A percentile compares a stretch with the other conserved stretches of the same genome.
Conservation (phyloP, 1,140 invertebrate genomes). For the Leptestheria dahalacensis region DNA sequence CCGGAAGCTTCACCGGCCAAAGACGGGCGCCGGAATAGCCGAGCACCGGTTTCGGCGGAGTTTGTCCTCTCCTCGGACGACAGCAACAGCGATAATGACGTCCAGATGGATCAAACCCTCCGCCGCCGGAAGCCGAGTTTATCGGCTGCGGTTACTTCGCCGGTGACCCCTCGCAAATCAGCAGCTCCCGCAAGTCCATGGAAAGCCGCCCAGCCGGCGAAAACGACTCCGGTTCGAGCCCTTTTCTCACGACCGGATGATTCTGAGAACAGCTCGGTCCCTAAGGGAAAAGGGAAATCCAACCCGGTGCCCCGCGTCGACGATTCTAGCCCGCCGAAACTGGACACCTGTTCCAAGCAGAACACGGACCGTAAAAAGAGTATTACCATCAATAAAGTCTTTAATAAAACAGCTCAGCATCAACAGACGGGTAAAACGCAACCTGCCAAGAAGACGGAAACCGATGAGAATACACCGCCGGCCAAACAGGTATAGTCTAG, state of each 20-base stretch:
- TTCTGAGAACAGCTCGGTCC: neutral
- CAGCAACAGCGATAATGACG: constrained; percentile 4
- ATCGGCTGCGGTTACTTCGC: neutral
- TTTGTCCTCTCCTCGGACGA: neutral
- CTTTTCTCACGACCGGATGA: neutral
- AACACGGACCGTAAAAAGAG: neutral
- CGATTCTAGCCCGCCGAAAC: neutral
- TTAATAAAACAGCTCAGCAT: neutral
- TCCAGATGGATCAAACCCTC: constrained; percentile 15
- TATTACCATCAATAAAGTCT: neutral
- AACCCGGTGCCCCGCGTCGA: neutral
- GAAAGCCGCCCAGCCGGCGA: neutral
- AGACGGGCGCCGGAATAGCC: neutral
- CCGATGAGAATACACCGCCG: neutral
- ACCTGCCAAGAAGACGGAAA: neutral
- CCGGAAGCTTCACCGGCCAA: neutral
- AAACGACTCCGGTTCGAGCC: too few relatives aligned
- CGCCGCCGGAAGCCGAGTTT: neutral
- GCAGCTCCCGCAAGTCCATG: neutral
- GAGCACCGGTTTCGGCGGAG: neutral
- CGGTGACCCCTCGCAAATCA: constrained; percentile 1
- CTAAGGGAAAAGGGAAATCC: neutral
- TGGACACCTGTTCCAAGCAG: constrained; percentile 3
- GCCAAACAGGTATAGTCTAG: too few relatives aligned
- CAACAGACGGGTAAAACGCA: neutral